These are phyloP conservation scores for Elanus axillaris DNA, from an alignment of 2,113 vertebrate genomes.

Conservation along the genomic window DNA sequence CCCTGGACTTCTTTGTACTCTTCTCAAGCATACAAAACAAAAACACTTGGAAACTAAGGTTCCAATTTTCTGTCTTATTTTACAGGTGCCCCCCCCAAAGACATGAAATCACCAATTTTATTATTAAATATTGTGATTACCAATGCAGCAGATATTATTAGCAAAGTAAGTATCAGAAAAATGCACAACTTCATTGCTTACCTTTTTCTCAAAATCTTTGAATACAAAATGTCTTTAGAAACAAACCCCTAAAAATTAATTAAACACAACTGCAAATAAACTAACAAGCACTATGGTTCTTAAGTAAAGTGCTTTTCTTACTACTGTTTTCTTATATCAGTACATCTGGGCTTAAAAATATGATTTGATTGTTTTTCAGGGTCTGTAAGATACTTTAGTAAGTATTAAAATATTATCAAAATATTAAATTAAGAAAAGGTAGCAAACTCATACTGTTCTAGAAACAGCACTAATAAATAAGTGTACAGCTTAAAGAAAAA, in stretches of 20 bases:
- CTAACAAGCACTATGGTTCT: neutral
- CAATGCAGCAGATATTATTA: neutral
- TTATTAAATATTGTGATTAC: neutral
- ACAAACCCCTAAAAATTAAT: neutral
- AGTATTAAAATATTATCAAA: neutral
- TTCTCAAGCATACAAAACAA: neutral
- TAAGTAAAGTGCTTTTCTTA: neutral
- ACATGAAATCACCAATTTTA: neutral
- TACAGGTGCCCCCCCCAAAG: neutral
- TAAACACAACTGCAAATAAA: neutral
- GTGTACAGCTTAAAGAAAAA: neutral
- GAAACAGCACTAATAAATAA: neutral
- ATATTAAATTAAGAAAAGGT: neutral
- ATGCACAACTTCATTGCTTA: neutral
- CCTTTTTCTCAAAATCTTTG: neutral
- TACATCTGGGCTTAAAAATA: neutral
- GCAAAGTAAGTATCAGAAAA: neutral
- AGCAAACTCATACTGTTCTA: neutral
- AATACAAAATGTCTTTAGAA: neutral
- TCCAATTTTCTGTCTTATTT: neutral
- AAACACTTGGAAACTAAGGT: neutral
- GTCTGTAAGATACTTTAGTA: neutral
- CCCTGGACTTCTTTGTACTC: neutral
- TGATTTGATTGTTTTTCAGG: neutral
- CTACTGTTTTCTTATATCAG: neutral